Evolutionary conservation across 2,888 invertebrate genomes (phyloP), one percentile per base, ranked within the genome.

Genomic region (Clunio marinus): DNA sequence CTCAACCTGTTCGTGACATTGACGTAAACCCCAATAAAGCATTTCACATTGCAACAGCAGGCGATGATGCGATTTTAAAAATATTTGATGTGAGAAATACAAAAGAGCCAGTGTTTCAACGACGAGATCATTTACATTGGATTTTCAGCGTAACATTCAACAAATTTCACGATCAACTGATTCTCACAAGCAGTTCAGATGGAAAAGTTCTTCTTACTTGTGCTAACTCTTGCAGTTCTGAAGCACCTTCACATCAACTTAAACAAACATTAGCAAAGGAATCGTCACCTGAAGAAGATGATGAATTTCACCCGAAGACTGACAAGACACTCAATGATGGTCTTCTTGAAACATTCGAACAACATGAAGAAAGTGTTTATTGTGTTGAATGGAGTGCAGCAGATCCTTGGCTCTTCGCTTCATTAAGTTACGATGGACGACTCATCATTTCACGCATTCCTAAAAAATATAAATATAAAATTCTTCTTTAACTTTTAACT

Each of bases 381-480:
- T 91, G 92, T 74, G 93, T 91, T 0, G 96, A 96, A 78, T 99
- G 98, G 98, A 96, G 96, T 70, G 87, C 91, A 22, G 93, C 93
- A 24, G 98, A 99, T 81, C 96, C 98, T 13, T 99, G 98, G 98
- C 89, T 95, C 69, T 98, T 97, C 82, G 98, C 98, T n/a, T 97
- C 97, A 0, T 83, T 97, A 1, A 96, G 96, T 77, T 97, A 96
- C 77, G 99, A 99, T 80, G 99, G 98, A 0, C 81, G 98, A 60
- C 84, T 99, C 17, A 88, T 98, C 59, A 87, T 99, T 37, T 95
- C 96, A 45, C 84, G 91, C 74, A 96, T 98, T 22, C 96, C 97
- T n/a, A 83, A 91, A 70, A 89, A 91, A 74, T 89, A 93, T 75
- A 98, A 97, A 80, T 96, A 96, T 76, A 92, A 93, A 81, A 92